Percentiles rank a stretch among this genome's conserved stretches.
phyloP scores from a whole-genome alignment of 2,113 vertebrate species.

The Caranx melampygus region DNA sequence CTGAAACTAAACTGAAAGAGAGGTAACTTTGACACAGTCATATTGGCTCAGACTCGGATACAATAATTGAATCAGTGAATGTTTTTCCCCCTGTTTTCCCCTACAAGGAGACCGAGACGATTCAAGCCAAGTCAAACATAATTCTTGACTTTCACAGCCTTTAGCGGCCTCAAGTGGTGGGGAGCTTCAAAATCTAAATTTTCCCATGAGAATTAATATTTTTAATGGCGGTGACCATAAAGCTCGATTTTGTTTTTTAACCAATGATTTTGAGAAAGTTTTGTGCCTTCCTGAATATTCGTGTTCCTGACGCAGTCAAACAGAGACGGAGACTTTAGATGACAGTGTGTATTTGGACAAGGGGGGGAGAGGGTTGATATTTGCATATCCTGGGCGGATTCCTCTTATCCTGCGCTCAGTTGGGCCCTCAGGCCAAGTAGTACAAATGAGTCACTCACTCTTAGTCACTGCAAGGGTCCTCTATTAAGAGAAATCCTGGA shows the following conservation, averaged over 20 bases:
- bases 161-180: constrained; percentile 69
- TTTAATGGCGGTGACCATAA: background rate
- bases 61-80: background rate
- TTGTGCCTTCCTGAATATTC: background rate
- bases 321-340: background rate
- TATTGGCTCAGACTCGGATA: background rate
- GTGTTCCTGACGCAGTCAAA: background rate
- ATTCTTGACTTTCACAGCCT: constrained; percentile 34
- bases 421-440: constrained; percentile 65
- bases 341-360: constrained; percentile 24
- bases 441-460: constrained; percentile 62
- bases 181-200: background rate
- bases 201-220: background rate
- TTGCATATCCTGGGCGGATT: constrained; percentile 82
- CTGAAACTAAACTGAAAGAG: too few species aligned
- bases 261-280: background rate
- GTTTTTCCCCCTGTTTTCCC: background rate
- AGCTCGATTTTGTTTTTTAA: background rate
- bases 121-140: background rate
- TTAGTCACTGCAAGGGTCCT: constrained; percentile 52
- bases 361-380: constrained; percentile 41
- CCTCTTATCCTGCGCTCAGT: constrained; percentile 65
- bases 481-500: constrained; percentile 71
- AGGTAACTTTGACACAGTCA: background rate
- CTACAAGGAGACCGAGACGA: background rate